phyloP scores from a whole-genome alignment of 2,113 vertebrate species.

The Hypomesus transpacificus region DNA sequence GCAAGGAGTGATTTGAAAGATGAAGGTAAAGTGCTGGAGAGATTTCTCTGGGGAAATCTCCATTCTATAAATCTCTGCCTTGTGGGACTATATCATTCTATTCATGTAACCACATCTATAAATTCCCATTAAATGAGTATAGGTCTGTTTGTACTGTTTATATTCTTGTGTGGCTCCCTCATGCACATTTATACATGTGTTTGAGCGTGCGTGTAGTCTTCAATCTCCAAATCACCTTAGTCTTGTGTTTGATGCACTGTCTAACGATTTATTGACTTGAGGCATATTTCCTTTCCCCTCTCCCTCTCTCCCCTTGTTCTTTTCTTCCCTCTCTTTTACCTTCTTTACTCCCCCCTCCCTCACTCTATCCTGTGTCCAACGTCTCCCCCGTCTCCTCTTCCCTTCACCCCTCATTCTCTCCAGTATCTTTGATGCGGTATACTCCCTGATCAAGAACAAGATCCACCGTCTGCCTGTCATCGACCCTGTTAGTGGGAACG shows the following conservation, averaged over 20 bases:
- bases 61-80: too few species aligned
- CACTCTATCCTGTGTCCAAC: background rate
- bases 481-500: constrained; percentile 93
- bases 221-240: background rate
- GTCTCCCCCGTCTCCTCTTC: constrained; percentile 5
- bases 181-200: too few species aligned
- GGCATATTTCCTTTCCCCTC: background rate
- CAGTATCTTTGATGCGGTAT: constrained; percentile 93
- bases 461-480: constrained; percentile 97
- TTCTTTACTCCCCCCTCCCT: constrained; percentile 15
- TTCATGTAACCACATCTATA: too few species aligned
- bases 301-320: background rate
- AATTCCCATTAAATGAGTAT: background rate
- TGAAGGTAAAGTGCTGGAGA: background rate
- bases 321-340: constrained; percentile 25
- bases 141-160: too few species aligned
- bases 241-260: background rate
- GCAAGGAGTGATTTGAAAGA: background rate
- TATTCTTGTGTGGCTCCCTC: too few species aligned
- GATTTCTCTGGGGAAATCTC: constrained; percentile 15
- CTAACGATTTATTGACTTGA: background rate
- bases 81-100: too few species aligned
- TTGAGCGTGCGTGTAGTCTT: background rate
- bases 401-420: constrained; percentile 46
- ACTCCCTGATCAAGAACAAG: constrained; percentile 97